Evolutionary conservation across 2,113 vertebrate species (phyloP), one percentile per base, ranked within the genome.

Genomic region (Dicentrarchus labrax): DNA sequence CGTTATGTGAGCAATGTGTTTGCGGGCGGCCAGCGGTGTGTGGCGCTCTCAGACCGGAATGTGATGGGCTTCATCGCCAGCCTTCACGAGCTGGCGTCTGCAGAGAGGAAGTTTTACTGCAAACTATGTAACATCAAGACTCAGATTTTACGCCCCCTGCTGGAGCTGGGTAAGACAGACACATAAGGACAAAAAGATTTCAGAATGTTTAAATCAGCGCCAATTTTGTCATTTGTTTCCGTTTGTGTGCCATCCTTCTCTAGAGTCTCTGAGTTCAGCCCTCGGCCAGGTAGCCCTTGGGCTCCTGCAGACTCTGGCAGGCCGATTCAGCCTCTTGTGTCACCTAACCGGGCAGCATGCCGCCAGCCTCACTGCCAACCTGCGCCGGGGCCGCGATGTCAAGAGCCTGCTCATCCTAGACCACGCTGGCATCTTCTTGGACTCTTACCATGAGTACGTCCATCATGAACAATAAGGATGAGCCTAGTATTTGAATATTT

Each of bases 341-440:
- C 98, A 98, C 91, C 94, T 99, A 45, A 98, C 97, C 1, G 98
- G 98, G 74, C 98, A 98, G 92, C 97, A 99, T 76, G 95, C 96
- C 54, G 92, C 96, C 92, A 97, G 97, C 65, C 92, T 99, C 80
- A 97, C 96, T 70, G 95, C 94, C 80, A 97, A 97, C 94, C 95
- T 99, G 89, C 96, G 95, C 3, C 96, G 96, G 8, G 91, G 93
- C 13, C 92, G 92, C 51, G 97, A 98, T 66, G 94, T 97, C 79
- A 94, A 95, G 79, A 96, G 90, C 73, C 93, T 99, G 93, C 96
- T 96, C 76, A 92, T 99, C 83, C 94, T 99, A 83, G 97, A 99
- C 88, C 95, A 98, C 86, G 87, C 95, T 51, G 86, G 85, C 90
- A 94, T 99, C 90, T 99, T 99, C 91, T 94, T 98, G 86, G 97